phyloP scores from a whole-genome alignment of 2,797 vertebrate genomes.

The Coregonus sp. region DNA sequence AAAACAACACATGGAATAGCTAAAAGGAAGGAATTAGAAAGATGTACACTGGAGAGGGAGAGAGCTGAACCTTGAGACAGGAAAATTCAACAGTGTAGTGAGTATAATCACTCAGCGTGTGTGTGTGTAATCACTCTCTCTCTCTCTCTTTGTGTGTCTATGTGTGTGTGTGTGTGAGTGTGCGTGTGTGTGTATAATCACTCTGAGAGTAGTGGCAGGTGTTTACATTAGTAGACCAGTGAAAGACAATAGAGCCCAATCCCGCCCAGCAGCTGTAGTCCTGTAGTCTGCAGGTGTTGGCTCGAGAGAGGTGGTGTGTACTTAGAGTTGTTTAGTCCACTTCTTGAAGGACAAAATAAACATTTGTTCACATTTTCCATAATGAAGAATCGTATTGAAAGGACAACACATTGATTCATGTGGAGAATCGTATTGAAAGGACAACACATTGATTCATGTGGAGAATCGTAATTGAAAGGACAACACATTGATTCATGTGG shows the following conservation, averaged over 20 bases:
- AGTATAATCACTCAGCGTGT: neutral
- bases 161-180: neutral
- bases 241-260: conserved; percentile 55
- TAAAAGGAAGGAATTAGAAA: too few relatives aligned
- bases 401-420: too few relatives aligned
- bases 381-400: too few relatives aligned
- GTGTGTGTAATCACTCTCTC: neutral
- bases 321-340: too few relatives aligned
- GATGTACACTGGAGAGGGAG: neutral
- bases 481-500: too few relatives aligned
- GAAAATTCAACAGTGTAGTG: too few relatives aligned
- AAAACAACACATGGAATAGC: too few relatives aligned
- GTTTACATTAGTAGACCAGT: conserved; percentile 52
- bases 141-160: neutral
- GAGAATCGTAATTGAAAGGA: too few relatives aligned
- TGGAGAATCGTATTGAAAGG: too few relatives aligned
- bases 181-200: conserved; percentile 53
- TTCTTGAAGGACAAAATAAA: too few relatives aligned
- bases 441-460: too few relatives aligned
- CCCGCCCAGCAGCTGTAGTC: conserved; percentile 40
- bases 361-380: too few relatives aligned
- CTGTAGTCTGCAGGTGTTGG: conserved; percentile 39
- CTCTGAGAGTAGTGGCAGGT: conserved; percentile 66
- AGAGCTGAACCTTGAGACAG: neutral
- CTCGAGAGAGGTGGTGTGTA: neutral